A percentile compares a stretch with the other conserved stretches of the same genome.
Conservation (phyloP, 2,113 vertebrate genomes). For the Callithrix jacchus region DNA sequence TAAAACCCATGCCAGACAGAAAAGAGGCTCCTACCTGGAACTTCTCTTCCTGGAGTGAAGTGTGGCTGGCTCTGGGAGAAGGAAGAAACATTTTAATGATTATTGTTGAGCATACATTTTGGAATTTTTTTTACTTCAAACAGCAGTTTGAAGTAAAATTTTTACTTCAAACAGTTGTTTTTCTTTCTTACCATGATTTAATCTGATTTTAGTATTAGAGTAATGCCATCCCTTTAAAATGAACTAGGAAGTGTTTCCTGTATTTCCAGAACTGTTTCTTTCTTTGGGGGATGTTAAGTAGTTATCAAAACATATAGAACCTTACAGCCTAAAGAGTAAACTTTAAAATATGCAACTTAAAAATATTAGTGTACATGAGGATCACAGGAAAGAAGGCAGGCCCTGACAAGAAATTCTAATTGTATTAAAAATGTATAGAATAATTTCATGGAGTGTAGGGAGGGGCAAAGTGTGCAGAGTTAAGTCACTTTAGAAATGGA, state of each 20-base stretch:
- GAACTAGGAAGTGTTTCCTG: background rate
- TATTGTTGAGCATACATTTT: no score
- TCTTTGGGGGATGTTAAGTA: background rate
- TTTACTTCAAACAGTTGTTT: background rate
- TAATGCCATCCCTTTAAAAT: background rate
- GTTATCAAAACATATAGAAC: background rate
- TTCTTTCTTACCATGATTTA: background rate
- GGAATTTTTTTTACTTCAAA: no score
- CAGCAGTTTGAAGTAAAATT: no score
- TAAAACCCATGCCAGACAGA: no score
- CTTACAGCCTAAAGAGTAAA: background rate
- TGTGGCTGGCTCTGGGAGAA: no score
- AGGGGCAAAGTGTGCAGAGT: background rate
- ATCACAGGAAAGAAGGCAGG: background rate
- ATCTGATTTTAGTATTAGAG: background rate
- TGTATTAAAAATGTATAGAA: background rate
- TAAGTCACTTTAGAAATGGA: background rate
- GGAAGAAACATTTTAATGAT: no score
- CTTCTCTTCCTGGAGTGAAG: no score
- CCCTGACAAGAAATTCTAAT: background rate
- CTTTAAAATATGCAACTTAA: background rate
- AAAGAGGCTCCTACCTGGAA: no score
- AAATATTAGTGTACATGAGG: background rate
- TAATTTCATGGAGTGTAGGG: background rate
- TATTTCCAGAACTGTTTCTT: background rate